phyloP scores from a whole-genome alignment of 2,113 vertebrate species.

The Genyomyrus donnyi region DNA sequence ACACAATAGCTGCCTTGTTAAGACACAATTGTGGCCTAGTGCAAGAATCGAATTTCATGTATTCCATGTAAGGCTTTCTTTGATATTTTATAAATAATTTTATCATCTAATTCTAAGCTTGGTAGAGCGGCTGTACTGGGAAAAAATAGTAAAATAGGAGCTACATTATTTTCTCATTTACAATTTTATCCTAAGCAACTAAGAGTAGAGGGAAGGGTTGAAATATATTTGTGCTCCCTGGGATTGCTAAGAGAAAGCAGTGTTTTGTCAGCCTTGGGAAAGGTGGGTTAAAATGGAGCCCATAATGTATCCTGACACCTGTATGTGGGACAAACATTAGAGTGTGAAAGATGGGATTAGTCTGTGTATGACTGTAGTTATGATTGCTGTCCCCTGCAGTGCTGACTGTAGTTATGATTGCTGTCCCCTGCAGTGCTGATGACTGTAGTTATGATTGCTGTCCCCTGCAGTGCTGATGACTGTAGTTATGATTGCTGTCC shows the following conservation, averaged over 20 bases:
- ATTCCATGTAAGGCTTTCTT: neutral
- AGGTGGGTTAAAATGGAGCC: neutral
- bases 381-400: neutral
- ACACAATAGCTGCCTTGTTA: neutral
- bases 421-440: too few relatives aligned
- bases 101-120: neutral
- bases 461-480: too few relatives aligned
- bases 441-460: too few relatives aligned
- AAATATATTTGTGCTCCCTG: neutral
- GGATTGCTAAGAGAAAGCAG: neutral
- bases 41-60: neutral
- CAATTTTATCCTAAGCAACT: neutral
- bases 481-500: too few relatives aligned
- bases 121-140: neutral
- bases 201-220: neutral
- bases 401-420: too few relatives aligned
- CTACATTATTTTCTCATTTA: neutral
- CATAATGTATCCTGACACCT: neutral
- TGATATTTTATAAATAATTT: neutral
- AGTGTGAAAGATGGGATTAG: neutral
- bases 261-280: neutral
- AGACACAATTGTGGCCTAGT: neutral
- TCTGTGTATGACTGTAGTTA: neutral
- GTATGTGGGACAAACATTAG: neutral
- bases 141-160: neutral